Evolutionary conservation across 2,113 vertebrate species (phyloP).

Genomic region (Sterna hirundo): DNA sequence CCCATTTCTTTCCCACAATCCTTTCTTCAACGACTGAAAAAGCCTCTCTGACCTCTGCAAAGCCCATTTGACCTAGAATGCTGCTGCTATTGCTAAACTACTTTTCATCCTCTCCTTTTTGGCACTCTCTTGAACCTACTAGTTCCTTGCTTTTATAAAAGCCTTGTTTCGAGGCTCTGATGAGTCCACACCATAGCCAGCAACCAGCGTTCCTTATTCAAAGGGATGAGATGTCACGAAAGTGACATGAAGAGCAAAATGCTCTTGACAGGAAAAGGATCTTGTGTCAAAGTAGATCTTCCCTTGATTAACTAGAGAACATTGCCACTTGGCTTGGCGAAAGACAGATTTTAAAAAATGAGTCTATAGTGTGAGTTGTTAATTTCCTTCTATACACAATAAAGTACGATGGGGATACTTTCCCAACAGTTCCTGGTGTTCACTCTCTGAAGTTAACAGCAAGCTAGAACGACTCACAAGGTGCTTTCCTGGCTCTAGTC

Average conservation of each 20-base stretch:
- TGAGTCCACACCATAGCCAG: background rate
- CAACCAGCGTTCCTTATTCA: background rate
- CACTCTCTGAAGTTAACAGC: background rate
- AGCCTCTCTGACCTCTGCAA: background rate
- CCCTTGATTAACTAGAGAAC: background rate
- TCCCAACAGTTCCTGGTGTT: background rate
- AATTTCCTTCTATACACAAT: background rate
- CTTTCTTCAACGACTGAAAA: background rate
- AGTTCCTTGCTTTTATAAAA: background rate
- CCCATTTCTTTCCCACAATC: background rate
- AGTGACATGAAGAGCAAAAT: background rate
- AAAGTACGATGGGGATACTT: background rate
- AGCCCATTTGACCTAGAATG: background rate
- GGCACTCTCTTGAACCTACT: background rate
- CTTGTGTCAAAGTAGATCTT: background rate
- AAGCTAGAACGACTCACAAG: background rate
- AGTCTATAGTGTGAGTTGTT: background rate
- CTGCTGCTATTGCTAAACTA: background rate
- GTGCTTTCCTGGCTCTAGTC: background rate
- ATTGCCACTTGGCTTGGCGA: background rate
- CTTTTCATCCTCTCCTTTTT: conserved; percentile 22
- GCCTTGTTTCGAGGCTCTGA: background rate
- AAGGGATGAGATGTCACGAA: background rate
- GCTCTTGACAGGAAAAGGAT: background rate
- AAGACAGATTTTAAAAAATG: background rate